These are phyloP conservation scores for Sialia sialis DNA, from an alignment of 2,113 vertebrate genomes.

Conservation along the genomic window DNA sequence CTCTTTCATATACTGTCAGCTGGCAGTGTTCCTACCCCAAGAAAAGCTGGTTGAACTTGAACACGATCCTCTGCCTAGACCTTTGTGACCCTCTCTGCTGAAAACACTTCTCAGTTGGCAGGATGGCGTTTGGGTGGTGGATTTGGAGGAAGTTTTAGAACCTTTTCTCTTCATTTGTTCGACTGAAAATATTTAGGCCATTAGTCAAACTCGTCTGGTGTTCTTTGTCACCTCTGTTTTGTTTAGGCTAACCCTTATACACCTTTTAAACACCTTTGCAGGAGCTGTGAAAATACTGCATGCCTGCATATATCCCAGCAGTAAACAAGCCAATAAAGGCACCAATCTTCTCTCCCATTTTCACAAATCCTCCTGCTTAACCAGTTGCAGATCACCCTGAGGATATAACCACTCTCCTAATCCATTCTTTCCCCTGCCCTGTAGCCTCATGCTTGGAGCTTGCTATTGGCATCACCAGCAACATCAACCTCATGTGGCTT, in stretches of 20 bases:
- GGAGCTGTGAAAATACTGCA: neutral
- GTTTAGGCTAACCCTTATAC: neutral
- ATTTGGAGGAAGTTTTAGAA: neutral
- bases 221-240: neutral
- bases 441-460: neutral
- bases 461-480: neutral
- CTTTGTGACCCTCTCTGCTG: neutral
- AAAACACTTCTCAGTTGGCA: neutral
- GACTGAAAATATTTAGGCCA: neutral
- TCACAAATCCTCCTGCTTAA: neutral
- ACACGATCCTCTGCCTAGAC: neutral
- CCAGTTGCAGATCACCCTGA: neutral
- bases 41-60: neutral
- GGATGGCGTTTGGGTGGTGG: neutral
- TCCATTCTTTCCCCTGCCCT: neutral
- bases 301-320: neutral
- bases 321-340: neutral
- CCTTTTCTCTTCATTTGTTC: neutral
- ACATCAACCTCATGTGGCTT: neutral
- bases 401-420: neutral
- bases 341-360: neutral
- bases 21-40: neutral
- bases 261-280: neutral
- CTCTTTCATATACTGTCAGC: neutral
- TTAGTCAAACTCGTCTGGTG: neutral